These are phyloP conservation scores for Chunga burmeisteri DNA, from an alignment of 2,113 vertebrate species.

Conservation along the genomic window DNA sequence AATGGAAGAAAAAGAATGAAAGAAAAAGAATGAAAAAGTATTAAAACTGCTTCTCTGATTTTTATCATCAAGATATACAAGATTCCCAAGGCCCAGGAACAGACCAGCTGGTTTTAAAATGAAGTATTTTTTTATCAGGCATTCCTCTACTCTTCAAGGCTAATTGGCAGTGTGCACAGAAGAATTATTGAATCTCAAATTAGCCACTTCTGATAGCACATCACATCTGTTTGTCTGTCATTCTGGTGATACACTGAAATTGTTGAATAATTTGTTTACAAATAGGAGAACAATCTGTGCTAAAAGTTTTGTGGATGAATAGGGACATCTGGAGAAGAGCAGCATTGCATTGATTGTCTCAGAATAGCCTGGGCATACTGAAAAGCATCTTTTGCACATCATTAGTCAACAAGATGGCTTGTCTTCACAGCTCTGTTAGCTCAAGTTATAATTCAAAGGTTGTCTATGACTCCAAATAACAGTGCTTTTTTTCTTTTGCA, in stretches of 20 bases:
- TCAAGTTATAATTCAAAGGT: not conserved
- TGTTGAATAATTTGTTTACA: constrained; percentile 59
- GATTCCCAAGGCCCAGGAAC: not conserved
- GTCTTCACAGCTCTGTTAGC: not conserved
- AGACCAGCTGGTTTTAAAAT: not conserved
- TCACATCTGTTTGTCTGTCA: constrained; percentile 46
- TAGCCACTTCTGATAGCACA: not conserved
- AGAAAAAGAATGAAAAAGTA: not conserved
- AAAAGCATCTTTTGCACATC: not conserved
- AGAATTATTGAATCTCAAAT: constrained; percentile 24
- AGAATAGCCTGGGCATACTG: not conserved
- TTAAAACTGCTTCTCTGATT: not conserved
- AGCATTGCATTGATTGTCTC: not conserved
- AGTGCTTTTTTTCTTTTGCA: not conserved
- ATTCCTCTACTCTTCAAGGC: constrained; percentile 1
- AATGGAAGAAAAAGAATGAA: not conserved
- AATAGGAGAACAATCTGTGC: constrained; percentile 41
- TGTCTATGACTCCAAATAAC: not conserved
- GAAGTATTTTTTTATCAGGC: not conserved
- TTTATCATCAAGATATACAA: not conserved
- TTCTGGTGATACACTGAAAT: not conserved
- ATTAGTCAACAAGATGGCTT: not conserved
- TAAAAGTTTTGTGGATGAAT: constrained; percentile 49
- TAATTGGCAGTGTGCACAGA: not conserved
- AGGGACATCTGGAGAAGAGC: constrained; percentile 35